A percentile compares a stretch with the other conserved stretches of the same genome.
These are phyloP conservation scores for Sakesphorus luctuosus DNA, from an alignment of 2,113 vertebrate genomes.

Conservation along the genomic window DNA sequence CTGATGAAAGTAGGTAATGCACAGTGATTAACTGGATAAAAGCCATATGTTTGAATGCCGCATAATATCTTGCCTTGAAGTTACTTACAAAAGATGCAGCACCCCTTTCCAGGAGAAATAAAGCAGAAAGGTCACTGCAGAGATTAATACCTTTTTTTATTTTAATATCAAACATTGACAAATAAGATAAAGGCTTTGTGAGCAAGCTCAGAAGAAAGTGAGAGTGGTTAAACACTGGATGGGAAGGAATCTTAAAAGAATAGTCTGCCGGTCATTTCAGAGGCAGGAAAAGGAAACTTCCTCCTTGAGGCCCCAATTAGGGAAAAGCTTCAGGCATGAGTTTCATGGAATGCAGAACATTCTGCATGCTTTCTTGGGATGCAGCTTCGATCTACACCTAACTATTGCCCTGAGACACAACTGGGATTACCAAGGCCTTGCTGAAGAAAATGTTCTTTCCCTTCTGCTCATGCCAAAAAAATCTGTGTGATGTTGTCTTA, in stretches of 20 bases:
- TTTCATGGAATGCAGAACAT: background rate
- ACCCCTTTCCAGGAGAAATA: conserved; percentile 64
- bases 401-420: background rate
- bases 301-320: background rate
- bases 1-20: conserved; percentile 81
- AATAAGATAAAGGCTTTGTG: conserved; percentile 68
- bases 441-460: background rate
- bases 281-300: background rate
- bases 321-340: background rate
- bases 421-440: background rate
- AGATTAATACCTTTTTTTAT: conserved; percentile 74
- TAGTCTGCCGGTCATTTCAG: background rate
- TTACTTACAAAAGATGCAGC: conserved; percentile 72
- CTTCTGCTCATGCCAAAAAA: background rate
- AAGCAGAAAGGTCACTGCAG: conserved; percentile 71
- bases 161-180: conserved; percentile 79
- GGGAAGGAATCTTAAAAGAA: background rate
- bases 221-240: conserved; percentile 22
- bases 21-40: conserved; percentile 83
- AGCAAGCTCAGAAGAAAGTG: conserved; percentile 48
- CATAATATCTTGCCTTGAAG: conserved; percentile 71
- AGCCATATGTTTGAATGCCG: conserved; percentile 69
- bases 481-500: background rate
- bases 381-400: background rate
- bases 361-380: background rate